Evolutionary conservation across 2,797 vertebrate genomes (phyloP), one percentile per base, ranked within the genome.

Genomic region (Parambassis ranga): DNA sequence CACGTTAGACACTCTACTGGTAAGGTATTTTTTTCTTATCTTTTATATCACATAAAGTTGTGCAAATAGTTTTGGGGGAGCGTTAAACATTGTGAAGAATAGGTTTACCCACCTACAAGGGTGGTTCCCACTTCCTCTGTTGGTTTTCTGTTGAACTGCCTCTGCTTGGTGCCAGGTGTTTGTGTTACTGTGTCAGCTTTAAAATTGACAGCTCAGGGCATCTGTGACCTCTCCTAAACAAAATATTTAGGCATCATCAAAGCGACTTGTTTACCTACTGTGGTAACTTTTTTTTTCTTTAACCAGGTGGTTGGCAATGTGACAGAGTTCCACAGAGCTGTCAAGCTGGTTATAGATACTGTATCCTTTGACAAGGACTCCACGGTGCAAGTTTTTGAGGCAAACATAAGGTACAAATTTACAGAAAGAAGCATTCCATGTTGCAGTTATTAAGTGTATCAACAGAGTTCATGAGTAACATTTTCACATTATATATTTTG

Each of bases 281-380:
- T 36, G 19, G 20, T 58, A 35, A 31, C 32, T 13, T 16, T 10
- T 7, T 23, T 13, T 72, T 10, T 89, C 15, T 85, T 75, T n/a
- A n/a, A 32, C 13, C 88, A 99, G 98, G 94, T 99, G 43, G 96
- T 99, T 66, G 98, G 97, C 53, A 99, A 99, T 80, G 94, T 96
- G 61, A 94, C 96, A 0, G 97, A 99, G 83, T 99, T 99, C 85
- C 95, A 95, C 87, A 95, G 92, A 84, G 97, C 98, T 1, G 98
- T 99, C 72, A 96, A 91, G 77, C 83, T 99, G 86, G 98, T 99
- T 77, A 99, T 99, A 78, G 92, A 96, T 71, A 99, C 96, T 0
- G 97, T 99, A 22, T 98, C 97, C 7, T 99, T 99, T 84, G 97
- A 99, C 85, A 98, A 94, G 85, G 95, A 99, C 82, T 99, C 98